Percentiles rank a stretch among this genome's conserved stretches.
Evolutionary conservation across 2,113 vertebrate species (phyloP).

Genomic region (Bos javanicus): DNA sequence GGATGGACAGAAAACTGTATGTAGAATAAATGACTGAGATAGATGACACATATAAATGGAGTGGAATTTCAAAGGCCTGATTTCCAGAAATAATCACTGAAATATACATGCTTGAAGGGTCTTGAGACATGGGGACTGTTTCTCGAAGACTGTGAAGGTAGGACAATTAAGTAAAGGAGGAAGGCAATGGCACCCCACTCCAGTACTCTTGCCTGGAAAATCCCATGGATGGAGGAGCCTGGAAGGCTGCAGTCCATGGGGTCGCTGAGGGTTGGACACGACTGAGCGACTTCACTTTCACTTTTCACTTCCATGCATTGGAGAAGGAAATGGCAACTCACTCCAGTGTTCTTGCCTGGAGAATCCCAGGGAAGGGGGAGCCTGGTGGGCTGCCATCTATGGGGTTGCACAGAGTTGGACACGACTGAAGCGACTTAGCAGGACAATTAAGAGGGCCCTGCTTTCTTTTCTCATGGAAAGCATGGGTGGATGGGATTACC

Average conservation of each 20-base stretch:
- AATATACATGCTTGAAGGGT: not conserved
- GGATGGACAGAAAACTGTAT: not conserved
- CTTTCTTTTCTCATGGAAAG: constrained; percentile 30
- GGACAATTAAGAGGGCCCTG: not conserved
- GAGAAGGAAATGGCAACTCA: too few species aligned
- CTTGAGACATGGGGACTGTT: not conserved
- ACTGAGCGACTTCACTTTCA: too few species aligned
- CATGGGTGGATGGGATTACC: not conserved
- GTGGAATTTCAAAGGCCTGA: not conserved
- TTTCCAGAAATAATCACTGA: not conserved
- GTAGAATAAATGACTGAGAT: not conserved
- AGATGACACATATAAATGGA: not conserved
- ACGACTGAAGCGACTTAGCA: not conserved
- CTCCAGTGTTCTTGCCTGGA: too few species aligned
- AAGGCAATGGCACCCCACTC: too few species aligned
- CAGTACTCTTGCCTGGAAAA: too few species aligned
- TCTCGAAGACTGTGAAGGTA: not conserved
- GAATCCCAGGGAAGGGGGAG: too few species aligned
- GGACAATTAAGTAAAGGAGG: not conserved
- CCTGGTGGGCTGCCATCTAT: too few species aligned
- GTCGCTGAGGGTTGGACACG: too few species aligned
- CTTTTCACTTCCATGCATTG: too few species aligned
- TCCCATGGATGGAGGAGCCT: too few species aligned
- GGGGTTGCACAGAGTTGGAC: too few species aligned
- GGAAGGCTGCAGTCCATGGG: too few species aligned